Conservation (phyloP, 2,113 vertebrate genomes). For the Xenus cinereus region DNA sequence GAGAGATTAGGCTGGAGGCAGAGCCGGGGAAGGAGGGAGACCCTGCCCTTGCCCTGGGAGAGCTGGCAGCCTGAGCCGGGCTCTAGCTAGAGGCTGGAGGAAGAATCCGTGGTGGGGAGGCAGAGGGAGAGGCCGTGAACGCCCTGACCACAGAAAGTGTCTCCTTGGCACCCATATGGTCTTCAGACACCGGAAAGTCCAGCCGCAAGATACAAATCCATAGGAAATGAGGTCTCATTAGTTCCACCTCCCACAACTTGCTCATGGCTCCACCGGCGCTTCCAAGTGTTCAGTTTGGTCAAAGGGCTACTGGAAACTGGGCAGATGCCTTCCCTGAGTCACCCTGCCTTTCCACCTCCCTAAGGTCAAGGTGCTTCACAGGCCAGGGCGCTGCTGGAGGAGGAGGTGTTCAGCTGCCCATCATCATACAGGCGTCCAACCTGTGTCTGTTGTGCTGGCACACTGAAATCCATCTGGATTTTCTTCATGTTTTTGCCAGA, state of each 20-base stretch:
- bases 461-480: background rate
- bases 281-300: background rate
- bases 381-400: background rate
- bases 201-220: background rate
- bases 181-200: background rate
- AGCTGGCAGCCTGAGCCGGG: background rate
- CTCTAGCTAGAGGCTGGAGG: background rate
- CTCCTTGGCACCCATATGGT: background rate
- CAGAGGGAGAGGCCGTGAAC: background rate
- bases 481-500: background rate
- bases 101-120: background rate
- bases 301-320: background rate
- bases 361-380: background rate
- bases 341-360: background rate
- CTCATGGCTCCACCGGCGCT: background rate
- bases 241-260: conserved; percentile 23
- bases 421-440: background rate
- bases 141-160: background rate
- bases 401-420: background rate
- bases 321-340: background rate
- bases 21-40: background rate
- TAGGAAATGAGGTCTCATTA: conserved; percentile 34
- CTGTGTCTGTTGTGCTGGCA: background rate
- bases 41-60: background rate
- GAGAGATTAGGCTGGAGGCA: background rate